phyloP scores from a whole-genome alignment of 2,888 invertebrate species.

The Cyclophora punctaria region DNA sequence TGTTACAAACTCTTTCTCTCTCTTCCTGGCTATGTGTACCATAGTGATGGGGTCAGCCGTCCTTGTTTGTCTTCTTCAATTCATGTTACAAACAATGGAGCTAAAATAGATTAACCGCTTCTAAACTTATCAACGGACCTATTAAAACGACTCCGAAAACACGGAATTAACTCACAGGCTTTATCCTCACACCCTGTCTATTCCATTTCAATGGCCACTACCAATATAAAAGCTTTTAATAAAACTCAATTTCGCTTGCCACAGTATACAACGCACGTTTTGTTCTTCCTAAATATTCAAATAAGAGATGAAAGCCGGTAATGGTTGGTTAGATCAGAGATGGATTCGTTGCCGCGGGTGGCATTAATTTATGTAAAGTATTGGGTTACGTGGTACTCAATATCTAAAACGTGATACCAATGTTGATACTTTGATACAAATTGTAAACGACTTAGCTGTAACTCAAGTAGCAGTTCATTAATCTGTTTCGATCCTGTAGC shows the following conservation, averaged over 20 bases:
- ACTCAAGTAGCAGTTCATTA: conserved; percentile 15
- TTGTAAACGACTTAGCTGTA: conserved; percentile 33
- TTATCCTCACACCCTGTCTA: conserved; percentile 34
- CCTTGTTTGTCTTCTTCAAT: too few relatives aligned
- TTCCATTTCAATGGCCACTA: conserved; percentile 9
- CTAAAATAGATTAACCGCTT: too few relatives aligned
- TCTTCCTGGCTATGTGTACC: too few relatives aligned
- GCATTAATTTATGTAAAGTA: conserved; percentile 65
- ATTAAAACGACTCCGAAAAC: conserved; percentile 15
- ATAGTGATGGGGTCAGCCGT: too few relatives aligned
- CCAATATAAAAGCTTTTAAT: conserved; percentile 26
- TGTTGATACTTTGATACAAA: conserved; percentile 60
- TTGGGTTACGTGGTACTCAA: conserved; percentile 56
- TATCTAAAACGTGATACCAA: conserved; percentile 60
- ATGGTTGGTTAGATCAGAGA: conserved; percentile 61
- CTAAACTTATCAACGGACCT: not conserved
- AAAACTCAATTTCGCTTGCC: conserved; percentile 32
- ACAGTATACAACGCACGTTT: conserved; percentile 42
- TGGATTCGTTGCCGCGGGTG: conserved; percentile 37
- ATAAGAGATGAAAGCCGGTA: conserved; percentile 50
- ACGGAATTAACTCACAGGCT: conserved; percentile 28
- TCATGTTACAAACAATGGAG: too few relatives aligned
- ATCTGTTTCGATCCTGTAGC: too few relatives aligned
- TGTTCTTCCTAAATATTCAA: conserved; percentile 59
- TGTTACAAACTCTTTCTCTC: too few relatives aligned